phyloP scores from a whole-genome alignment of 2,797 vertebrate genomes.

The Eulemur coronatus region DNA sequence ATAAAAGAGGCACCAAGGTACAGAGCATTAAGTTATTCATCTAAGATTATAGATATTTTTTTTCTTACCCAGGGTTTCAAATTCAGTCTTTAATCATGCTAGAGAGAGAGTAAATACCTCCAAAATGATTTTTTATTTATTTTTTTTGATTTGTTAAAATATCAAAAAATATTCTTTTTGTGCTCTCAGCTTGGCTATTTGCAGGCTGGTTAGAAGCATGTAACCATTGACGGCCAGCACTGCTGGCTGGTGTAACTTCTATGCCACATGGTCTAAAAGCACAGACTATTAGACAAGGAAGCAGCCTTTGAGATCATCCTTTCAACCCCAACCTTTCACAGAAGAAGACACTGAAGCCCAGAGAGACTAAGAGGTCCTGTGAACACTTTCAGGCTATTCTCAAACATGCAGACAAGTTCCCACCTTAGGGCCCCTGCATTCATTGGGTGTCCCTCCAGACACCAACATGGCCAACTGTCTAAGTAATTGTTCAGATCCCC shows the following conservation, averaged over 20 bases:
- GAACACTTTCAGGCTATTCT: background rate
- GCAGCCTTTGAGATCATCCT: background rate
- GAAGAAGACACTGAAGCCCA: background rate
- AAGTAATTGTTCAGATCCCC: background rate
- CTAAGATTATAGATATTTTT: background rate
- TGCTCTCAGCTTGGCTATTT: background rate
- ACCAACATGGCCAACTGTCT: background rate
- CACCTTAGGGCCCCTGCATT: background rate
- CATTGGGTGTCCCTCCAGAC: background rate
- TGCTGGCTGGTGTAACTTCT: background rate
- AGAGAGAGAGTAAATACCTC: background rate
- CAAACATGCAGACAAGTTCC: background rate
- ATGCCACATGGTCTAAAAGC: background rate
- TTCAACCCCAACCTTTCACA: background rate
- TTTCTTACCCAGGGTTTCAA: background rate
- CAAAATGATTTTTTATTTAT: background rate
- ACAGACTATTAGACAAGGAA: background rate
- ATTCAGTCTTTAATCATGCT: background rate
- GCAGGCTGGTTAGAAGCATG: background rate
- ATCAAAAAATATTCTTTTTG: background rate
- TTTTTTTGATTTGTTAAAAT: background rate
- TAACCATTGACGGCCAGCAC: background rate
- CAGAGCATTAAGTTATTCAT: background rate
- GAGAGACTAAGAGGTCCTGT: background rate
- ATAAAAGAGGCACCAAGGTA: background rate